phyloP scores from a whole-genome alignment of 2,888 invertebrate genomes.

The Diplolepis rosae region DNA sequence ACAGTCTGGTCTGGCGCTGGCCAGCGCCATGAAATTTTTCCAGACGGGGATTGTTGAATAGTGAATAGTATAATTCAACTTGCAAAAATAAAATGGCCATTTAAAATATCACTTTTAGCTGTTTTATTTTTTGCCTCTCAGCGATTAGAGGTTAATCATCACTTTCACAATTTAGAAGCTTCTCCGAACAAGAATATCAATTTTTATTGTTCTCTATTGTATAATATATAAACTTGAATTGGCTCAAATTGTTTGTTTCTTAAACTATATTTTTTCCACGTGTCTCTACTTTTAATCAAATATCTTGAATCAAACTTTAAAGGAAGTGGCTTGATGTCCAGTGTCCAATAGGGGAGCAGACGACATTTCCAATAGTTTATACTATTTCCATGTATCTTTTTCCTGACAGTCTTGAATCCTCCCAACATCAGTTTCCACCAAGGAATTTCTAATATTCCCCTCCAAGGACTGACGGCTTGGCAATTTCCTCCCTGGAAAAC shows the following conservation, averaged over 20 bases:
- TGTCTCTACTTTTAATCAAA: conserved; percentile 1
- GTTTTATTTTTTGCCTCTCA: no score
- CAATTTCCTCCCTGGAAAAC: conserved; percentile 57
- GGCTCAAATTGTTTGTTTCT: not conserved
- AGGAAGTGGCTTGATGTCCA: conserved; percentile 46
- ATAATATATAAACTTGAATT: not conserved
- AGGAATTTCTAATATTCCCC: conserved; percentile 58
- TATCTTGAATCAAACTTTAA: not conserved
- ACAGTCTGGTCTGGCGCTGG: no score
- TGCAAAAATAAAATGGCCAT: no score
- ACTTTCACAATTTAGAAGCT: not conserved
- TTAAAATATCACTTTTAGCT: no score
- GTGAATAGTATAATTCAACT: no score
- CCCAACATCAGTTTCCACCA: conserved; percentile 47
- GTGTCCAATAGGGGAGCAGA: conserved; percentile 50
- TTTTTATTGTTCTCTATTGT: not conserved
- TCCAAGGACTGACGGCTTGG: conserved; percentile 54
- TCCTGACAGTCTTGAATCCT: conserved; percentile 49
- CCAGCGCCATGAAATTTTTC: no score
- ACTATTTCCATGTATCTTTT: conserved; percentile 52
- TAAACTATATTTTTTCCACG: not conserved
- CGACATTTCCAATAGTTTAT: conserved; percentile 47
- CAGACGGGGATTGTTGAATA: no score
- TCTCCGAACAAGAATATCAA: not conserved
- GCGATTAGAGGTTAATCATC: not conserved